Conservation (phyloP, 2,888 invertebrate species). For the Erebia epiphron region DNA sequence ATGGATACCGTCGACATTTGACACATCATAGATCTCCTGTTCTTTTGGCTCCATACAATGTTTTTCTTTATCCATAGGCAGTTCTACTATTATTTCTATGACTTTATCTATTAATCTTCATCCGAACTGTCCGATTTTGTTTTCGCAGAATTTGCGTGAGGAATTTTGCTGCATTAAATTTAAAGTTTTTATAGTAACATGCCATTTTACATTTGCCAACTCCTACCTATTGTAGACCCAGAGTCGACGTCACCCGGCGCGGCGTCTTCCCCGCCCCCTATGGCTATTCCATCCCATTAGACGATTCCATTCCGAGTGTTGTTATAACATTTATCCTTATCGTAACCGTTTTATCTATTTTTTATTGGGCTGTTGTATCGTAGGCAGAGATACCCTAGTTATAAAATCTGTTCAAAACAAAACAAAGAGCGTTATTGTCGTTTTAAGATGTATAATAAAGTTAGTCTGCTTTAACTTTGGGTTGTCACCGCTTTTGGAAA, state of each 20-base stretch:
- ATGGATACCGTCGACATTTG: no score
- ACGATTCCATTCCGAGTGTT: no score
- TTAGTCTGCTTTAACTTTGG: no score
- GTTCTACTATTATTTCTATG: neutral
- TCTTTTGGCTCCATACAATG: no score
- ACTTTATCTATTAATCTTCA: neutral
- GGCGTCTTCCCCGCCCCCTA: neutral
- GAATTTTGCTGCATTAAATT: neutral
- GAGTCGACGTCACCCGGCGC: neutral
- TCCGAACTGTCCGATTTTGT: neutral
- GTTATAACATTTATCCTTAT: conserved; percentile 4
- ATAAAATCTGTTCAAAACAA: neutral
- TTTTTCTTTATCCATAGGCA: no score
- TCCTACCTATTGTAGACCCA: neutral
- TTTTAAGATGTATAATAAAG: no score
- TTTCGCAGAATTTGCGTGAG: neutral
- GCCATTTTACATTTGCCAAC: neutral
- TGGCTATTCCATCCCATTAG: neutral
- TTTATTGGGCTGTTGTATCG: neutral
- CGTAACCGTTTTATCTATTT: conserved; percentile 12
- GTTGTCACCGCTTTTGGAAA: no score
- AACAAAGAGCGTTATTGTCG: neutral
- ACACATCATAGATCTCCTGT: no score
- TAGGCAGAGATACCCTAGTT: neutral
- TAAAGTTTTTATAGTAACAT: conserved; percentile 9